These are phyloP conservation scores for Hirundichthys speculiger DNA, from an alignment of 2,113 vertebrate genomes.

Conservation along the genomic window DNA sequence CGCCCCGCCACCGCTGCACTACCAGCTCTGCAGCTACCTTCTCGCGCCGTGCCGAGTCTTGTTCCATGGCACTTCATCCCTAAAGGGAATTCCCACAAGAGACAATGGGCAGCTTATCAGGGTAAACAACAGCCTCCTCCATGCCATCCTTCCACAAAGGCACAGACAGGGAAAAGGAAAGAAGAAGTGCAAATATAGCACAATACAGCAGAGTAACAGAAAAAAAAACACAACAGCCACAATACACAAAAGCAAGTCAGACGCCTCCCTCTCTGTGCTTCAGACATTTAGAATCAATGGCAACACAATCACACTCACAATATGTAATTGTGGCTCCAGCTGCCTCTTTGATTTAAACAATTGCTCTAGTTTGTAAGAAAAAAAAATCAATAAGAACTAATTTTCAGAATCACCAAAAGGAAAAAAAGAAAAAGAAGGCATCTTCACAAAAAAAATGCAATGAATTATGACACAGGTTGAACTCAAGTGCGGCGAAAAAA, in stretches of 20 bases:
- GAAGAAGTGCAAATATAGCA: constrained; percentile 64
- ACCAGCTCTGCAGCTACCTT: constrained; percentile 46
- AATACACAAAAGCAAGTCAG: constrained; percentile 54
- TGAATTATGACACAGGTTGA: constrained; percentile 53
- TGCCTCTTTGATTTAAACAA: constrained; percentile 79
- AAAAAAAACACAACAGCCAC: constrained; percentile 20
- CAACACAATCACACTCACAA: constrained; percentile 72
- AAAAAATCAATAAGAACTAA: constrained; percentile 70
- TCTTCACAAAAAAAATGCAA: constrained; percentile 69
- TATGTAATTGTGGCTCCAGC: constrained; percentile 71
- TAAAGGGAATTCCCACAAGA: constrained; percentile 74
- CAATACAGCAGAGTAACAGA: constrained; percentile 37
- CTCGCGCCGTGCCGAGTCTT: constrained; percentile 28
- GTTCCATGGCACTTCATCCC: constrained; percentile 58
- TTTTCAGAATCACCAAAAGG: constrained; percentile 64
- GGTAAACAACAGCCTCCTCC: constrained; percentile 77
- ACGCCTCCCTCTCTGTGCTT: constrained; percentile 58
- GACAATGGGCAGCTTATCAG: constrained; percentile 78
- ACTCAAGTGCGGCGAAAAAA: constrained; percentile 43
- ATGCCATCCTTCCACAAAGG: constrained; percentile 69
- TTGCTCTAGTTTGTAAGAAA: constrained; percentile 55
- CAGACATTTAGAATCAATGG: constrained; percentile 69
- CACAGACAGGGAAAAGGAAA: constrained; percentile 47
- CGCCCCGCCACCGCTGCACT: constrained; percentile 34
- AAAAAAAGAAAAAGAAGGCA: constrained; percentile 46